Conservation (phyloP, 2,797 vertebrate genomes). For the Alcedo atthis region DNA sequence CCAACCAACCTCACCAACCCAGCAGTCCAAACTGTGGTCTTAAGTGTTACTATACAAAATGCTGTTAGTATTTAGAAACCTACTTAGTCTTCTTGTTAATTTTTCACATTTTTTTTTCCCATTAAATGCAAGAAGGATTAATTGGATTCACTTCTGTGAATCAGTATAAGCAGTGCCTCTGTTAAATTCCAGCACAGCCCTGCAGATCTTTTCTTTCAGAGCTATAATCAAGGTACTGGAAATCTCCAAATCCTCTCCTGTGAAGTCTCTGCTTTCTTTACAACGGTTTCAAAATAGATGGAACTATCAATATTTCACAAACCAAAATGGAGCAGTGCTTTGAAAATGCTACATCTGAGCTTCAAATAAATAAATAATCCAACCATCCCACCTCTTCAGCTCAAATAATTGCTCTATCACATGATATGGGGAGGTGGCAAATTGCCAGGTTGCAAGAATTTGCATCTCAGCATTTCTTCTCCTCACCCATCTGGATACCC, state of each 20-base stretch:
- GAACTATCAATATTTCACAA: not conserved
- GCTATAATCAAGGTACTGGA: not conserved
- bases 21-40: not conserved
- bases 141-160: not conserved
- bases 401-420: not conserved
- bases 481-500: not conserved
- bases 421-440: not conserved
- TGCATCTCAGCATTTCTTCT: not conserved
- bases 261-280: rapidly evolving
- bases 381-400: not conserved
- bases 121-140: not conserved
- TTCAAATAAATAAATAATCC: not conserved
- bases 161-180: not conserved
- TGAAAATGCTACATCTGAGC: not conserved
- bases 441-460: not conserved
- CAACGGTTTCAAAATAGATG: not conserved
- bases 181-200: not conserved
- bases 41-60: not conserved
- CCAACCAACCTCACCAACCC: not conserved
- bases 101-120: not conserved
- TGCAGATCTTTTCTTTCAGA: not conserved
- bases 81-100: not conserved
- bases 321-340: not conserved
- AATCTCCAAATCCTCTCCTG: not conserved
- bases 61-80: not conserved